Evolutionary conservation across 1,140 invertebrate species (phyloP).

Genomic region (Saxidomus purpurata): DNA sequence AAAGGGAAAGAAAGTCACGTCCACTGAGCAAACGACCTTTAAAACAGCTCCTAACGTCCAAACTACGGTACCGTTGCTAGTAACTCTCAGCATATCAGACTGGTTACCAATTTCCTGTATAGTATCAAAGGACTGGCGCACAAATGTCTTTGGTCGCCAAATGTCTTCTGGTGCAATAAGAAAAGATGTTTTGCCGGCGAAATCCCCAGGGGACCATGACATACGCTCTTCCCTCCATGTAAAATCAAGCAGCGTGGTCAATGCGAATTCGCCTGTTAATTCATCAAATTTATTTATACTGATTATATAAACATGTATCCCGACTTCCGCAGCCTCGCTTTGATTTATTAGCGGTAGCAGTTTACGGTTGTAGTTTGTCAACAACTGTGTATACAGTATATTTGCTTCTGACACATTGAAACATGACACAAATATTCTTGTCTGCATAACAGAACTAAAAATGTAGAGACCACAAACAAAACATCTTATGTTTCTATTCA

Average conservation of each 20-base stretch:
- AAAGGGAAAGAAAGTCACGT: slow-evolving; percentile 57
- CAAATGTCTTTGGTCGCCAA: slow-evolving; percentile 32
- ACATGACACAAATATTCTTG: not conserved
- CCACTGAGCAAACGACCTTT: slow-evolving; percentile 9
- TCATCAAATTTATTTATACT: slow-evolving; percentile 46
- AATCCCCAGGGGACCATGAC: not conserved
- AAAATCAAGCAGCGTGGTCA: not conserved
- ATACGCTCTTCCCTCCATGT: slow-evolving; percentile 40
- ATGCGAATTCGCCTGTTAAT: slow-evolving; percentile 33
- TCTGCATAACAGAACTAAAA: no score
- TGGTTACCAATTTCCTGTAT: slow-evolving; percentile 3
- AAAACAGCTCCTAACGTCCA: slow-evolving; percentile 20
- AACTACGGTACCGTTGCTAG: not conserved
- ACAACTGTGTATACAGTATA: not conserved
- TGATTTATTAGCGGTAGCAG: slow-evolving; percentile 18
- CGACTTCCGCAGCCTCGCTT: not conserved
- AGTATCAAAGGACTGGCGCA: not conserved
- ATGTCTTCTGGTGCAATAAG: slow-evolving; percentile 7
- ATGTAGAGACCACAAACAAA: no score
- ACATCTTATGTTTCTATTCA: no score
- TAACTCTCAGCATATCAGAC: not conserved
- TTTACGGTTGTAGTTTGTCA: slow-evolving; percentile 27
- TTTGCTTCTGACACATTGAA: not conserved
- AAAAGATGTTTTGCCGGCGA: not conserved
- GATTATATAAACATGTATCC: not conserved